Conservation (phyloP, 2,113 vertebrate species). For the Stigmatopora nigra region DNA sequence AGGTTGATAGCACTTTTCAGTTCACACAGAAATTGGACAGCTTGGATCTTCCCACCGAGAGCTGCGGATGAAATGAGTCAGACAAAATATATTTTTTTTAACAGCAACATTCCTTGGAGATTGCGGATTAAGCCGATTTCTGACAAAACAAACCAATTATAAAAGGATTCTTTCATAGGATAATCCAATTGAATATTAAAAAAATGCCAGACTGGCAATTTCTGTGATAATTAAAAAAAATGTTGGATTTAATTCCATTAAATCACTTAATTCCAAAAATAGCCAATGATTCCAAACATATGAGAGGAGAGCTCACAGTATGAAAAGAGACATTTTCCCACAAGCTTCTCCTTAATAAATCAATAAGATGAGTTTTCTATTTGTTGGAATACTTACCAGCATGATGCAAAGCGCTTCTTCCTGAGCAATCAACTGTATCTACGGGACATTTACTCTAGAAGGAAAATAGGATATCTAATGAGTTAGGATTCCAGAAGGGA, state of each 20-base stretch:
- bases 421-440: constrained; percentile 74
- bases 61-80: constrained; percentile 61
- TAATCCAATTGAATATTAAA: background rate
- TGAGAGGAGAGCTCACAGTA: constrained; percentile 21
- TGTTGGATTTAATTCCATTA: background rate
- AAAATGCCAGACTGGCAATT: constrained; percentile 1
- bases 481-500: background rate
- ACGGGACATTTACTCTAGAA: constrained; percentile 80
- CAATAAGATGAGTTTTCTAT: constrained; percentile 7
- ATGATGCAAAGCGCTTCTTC: constrained; percentile 87
- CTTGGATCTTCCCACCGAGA: constrained; percentile 74
- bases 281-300: constrained; percentile 12
- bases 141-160: background rate
- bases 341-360: background rate
- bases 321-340: constrained; percentile 26
- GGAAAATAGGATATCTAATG: constrained; percentile 9
- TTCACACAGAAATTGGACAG: constrained; percentile 82
- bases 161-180: background rate
- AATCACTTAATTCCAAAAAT: constrained; percentile 14
- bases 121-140: background rate
- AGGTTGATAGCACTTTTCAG: constrained; percentile 79
- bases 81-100: constrained; percentile 2
- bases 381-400: constrained; percentile 73
- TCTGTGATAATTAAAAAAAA: background rate
- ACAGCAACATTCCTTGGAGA: background rate